Base-by-base conservation (phyloP, 2,888 invertebrate species). In the Altica lythri region DNA sequence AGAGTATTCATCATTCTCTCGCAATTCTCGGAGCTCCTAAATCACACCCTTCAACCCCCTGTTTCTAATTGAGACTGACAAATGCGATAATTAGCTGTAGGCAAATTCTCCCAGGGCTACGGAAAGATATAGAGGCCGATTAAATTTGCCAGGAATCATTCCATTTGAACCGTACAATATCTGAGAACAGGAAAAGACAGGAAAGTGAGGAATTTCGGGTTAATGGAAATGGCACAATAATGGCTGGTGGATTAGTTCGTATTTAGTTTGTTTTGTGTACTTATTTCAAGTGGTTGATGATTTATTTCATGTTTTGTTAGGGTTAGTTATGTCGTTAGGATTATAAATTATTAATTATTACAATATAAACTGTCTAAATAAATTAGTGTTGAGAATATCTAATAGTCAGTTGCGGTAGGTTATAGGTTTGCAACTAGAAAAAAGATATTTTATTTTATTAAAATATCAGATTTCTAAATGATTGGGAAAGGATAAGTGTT, bases 1-100 rank as follows among this genome's bases (percentile, higher is more conserved):
- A 49, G 40, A 32, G 40, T 49, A 42, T 49, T 49, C 49, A 32
- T 49, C 49, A 49, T 42, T 40, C 40, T 37, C 13, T 27, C 2
- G 40, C 17, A 49, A 49, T 40, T 42, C 49, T 49, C 49, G 19
- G 18, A 40, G 40, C 40, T 40, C 32, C 49, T 49, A 42, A 49
- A 49, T 49, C 49, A 49, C 40, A 49, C 40, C 46, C 53, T 55
- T 56, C 50, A 45, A 46, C 53, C 38, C n/a, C 53, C 46, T 42
- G 22, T 32, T 44, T 52, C 37, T 63, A 68, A 66, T 68, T 66
- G 65, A 59, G 57, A 60, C 59, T 64, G 66, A 68, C 64, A 68
- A 68, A 68, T 66, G 68, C 51, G 64, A 64, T 66, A 65, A 68
- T 65, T 62, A 65, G 61, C 62, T 57, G 56, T 59, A 62, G 63